A percentile compares a stretch with the other conserved stretches of the same genome.
Conservation (phyloP, 2,888 invertebrate genomes). For the Melangyna quadrimaculata region DNA sequence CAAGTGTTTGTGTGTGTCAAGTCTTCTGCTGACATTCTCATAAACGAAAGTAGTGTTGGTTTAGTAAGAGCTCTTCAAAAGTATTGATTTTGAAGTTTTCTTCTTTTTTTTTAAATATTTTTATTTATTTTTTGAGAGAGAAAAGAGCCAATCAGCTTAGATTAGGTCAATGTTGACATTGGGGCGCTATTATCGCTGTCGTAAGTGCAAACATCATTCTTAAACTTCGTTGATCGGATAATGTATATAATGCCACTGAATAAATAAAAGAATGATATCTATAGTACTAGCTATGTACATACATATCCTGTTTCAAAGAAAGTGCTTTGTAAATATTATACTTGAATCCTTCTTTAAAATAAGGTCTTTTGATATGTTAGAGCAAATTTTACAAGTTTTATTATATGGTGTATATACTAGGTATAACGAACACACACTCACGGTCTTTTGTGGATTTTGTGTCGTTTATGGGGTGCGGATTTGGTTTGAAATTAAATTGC, state of each 20-base stretch:
- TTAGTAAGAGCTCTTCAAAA: slow-evolving; percentile 39
- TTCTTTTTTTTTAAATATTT: background rate
- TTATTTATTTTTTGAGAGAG: background rate
- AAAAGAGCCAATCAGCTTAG: slow-evolving; percentile 61
- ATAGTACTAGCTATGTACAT: background rate
- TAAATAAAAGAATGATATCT: slow-evolving; percentile 54
- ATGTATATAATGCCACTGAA: slow-evolving; percentile 63
- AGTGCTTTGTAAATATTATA: slow-evolving; percentile 62
- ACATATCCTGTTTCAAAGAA: slow-evolving; percentile 11
- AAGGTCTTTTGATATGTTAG: slow-evolving; percentile 22
- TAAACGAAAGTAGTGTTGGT: slow-evolving; percentile 3
- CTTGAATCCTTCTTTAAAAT: slow-evolving; percentile 40
- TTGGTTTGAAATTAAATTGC: background rate
- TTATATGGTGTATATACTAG: too few species aligned
- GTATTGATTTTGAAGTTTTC: slow-evolving; percentile 58
- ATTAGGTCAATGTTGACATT: slow-evolving; percentile 67
- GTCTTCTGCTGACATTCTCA: slow-evolving; percentile 2
- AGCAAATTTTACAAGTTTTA: background rate
- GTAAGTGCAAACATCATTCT: slow-evolving; percentile 44
- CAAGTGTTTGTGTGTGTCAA: background rate
- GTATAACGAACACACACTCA: background rate
- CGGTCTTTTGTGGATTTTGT: background rate
- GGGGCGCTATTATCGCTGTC: slow-evolving; percentile 45
- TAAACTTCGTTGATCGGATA: slow-evolving; percentile 57
- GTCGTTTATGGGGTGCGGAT: background rate